phyloP scores from a whole-genome alignment of 2,113 vertebrate species.

The Speoplatyrhinus poulsoni region DNA sequence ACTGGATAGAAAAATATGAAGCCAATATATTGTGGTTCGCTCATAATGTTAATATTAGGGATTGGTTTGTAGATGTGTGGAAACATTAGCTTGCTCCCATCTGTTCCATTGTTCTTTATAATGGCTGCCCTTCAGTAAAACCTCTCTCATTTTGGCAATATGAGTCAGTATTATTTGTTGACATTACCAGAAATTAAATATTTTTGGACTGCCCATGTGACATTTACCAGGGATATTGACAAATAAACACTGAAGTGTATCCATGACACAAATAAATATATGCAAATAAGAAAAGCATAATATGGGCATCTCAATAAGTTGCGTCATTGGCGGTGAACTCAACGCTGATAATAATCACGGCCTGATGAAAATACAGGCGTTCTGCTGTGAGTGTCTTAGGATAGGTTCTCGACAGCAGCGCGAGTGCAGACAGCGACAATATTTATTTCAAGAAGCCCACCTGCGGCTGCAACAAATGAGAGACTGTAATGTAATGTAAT shows the following conservation, averaged over 20 bases:
- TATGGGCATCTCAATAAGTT: conserved; percentile 33
- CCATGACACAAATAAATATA: too few species aligned
- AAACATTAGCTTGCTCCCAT: too few species aligned
- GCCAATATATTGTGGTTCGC: too few species aligned
- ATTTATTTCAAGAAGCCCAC: conserved; percentile 41
- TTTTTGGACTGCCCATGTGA: conserved; percentile 33
- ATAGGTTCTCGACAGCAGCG: conserved; percentile 14
- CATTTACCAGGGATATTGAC: conserved; percentile 20
- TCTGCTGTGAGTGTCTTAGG: conserved; percentile 14
- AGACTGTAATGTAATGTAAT: conserved; percentile 40
- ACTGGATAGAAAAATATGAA: too few species aligned
- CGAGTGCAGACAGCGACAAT: conserved; percentile 9
- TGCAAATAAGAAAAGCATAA: conserved; percentile 25
- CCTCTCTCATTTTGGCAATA: too few species aligned
- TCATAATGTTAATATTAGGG: too few species aligned
- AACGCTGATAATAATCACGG: conserved; percentile 15
- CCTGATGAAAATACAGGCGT: conserved; percentile 36
- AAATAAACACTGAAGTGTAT: too few species aligned
- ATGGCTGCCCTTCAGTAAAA: too few species aligned
- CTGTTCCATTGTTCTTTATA: too few species aligned
- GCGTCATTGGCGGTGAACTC: conserved; percentile 44
- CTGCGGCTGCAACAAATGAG: conserved; percentile 57
- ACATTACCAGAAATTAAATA: conserved; percentile 7
- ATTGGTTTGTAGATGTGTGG: too few species aligned
- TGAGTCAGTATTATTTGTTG: too few species aligned